Evolutionary conservation across 2,888 invertebrate species (phyloP).

Genomic region (Zygothrica quintamaculata): DNA sequence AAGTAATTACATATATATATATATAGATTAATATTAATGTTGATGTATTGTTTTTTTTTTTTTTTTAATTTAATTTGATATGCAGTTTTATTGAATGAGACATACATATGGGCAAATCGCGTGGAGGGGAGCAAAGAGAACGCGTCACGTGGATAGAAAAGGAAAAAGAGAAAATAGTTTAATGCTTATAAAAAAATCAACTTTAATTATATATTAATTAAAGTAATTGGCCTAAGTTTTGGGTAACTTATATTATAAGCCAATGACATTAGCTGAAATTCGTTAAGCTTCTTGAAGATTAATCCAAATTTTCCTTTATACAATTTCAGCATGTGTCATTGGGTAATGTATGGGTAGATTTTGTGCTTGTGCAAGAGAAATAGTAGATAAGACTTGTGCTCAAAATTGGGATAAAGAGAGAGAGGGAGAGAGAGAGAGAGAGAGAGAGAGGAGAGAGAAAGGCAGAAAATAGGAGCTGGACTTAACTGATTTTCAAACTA

Average conservation of each 20-base stretch:
- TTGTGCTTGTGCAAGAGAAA: constrained; percentile 41
- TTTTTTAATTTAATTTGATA: background rate
- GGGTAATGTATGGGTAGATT: constrained; percentile 1
- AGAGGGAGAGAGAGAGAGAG: constrained; percentile 23
- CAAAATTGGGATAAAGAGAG: constrained; percentile 2
- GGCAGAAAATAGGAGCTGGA: too few relatives aligned
- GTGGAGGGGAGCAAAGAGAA: constrained; percentile 61
- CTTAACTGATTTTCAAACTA: too few relatives aligned
- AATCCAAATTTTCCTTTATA: background rate
- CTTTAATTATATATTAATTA: too few relatives aligned
- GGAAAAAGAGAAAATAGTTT: constrained; percentile 74
- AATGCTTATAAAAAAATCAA: constrained; percentile 58
- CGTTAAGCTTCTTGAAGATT: too few relatives aligned
- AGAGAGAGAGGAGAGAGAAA: constrained; percentile 8
- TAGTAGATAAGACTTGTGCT: constrained; percentile 40
- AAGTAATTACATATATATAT: constrained; percentile 9
- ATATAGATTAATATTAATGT: constrained; percentile 1
- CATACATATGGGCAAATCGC: constrained; percentile 54
- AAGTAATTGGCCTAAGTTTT: background rate
- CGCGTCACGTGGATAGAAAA: constrained; percentile 75
- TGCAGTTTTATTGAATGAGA: constrained; percentile 24
- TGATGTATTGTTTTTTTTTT: background rate
- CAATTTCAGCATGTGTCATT: constrained; percentile 28
- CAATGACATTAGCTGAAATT: constrained; percentile 32
- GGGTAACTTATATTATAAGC: constrained; percentile 6